Conservation (phyloP, 1,140 invertebrate species). For the Drosophila virilis region DNA sequence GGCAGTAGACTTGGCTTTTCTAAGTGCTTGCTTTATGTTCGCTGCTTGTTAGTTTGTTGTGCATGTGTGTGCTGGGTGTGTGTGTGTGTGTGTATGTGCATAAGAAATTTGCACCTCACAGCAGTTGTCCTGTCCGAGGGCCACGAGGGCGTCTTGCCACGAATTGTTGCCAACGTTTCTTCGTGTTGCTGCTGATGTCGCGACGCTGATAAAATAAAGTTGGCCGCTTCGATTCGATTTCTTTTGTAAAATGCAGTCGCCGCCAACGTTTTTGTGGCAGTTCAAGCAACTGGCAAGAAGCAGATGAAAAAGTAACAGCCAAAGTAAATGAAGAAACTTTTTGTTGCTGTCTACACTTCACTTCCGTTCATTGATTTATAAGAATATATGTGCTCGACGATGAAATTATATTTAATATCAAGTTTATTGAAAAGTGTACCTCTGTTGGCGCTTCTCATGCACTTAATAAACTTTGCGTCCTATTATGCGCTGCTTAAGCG, state of each 20-base stretch:
- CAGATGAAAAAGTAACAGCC: not conserved
- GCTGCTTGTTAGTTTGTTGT: slow-evolving; percentile 39
- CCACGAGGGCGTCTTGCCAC: slow-evolving; percentile 26
- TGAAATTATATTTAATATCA: slow-evolving; percentile 4
- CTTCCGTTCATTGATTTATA: slow-evolving; percentile 44
- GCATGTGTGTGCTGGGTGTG: not conserved
- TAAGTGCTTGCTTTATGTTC: slow-evolving; percentile 45
- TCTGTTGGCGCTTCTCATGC: not conserved
- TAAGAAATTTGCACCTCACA: slow-evolving; percentile 50
- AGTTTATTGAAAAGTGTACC: not conserved
- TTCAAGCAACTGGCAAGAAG: slow-evolving; percentile 10
- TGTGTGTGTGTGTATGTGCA: not conserved
- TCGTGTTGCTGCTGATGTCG: slow-evolving; percentile 44
- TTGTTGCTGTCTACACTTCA: slow-evolving; percentile 26
- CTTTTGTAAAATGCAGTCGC: slow-evolving; percentile 20
- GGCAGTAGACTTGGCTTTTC: slow-evolving; percentile 57
- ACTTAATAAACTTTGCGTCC: not conserved
- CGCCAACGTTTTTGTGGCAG: slow-evolving; percentile 16
- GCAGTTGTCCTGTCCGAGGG: slow-evolving; percentile 25
- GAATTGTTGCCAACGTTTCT: slow-evolving; percentile 24
- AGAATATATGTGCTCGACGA: slow-evolving; percentile 3
- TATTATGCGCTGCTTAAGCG: not conserved
- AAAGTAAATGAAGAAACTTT: slow-evolving; percentile 2
- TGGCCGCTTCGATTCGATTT: slow-evolving; percentile 37
- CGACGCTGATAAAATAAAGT: slow-evolving; percentile 47